Conservation (phyloP, 2,888 invertebrate genomes). For the Pristionchus entomophagus region DNA sequence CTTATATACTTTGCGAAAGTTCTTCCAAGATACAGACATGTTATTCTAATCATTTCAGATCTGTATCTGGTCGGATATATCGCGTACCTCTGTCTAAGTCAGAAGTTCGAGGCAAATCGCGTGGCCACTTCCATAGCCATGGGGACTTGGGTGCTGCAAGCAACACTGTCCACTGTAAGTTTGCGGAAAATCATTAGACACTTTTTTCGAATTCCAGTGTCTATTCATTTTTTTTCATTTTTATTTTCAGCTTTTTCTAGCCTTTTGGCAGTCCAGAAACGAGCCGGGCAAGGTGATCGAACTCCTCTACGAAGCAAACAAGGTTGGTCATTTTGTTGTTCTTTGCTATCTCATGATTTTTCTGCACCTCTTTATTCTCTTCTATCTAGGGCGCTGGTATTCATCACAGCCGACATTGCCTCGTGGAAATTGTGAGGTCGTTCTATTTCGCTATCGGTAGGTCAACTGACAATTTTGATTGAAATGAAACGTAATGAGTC, state of each 20-base stretch:
- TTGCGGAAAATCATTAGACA: no score
- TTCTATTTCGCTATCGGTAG: no score
- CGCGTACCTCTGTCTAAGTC: background rate
- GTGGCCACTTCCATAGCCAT: background rate
- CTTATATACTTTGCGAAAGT: no score
- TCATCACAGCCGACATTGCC: no score
- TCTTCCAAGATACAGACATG: no score
- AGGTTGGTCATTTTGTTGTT: background rate
- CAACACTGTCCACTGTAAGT: constrained; percentile 1
- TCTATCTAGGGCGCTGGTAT: no score
- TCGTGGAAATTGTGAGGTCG: no score
- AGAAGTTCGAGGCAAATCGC: background rate
- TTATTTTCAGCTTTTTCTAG: constrained; percentile 7
- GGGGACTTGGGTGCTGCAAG: background rate
- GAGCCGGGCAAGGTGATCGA: background rate
- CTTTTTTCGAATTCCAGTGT: no score
- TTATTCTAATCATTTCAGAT: background rate
- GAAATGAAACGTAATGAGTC: no score
- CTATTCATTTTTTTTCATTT: background rate
- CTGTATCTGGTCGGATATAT: background rate
- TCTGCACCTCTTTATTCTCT: background rate
- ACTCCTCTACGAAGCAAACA: constrained; percentile 4
- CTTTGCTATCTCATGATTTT: background rate
- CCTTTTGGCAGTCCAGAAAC: background rate
- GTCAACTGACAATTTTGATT: no score